Conservation (phyloP, 2,888 invertebrate genomes). For the Sinohyriopsis cumingii region DNA sequence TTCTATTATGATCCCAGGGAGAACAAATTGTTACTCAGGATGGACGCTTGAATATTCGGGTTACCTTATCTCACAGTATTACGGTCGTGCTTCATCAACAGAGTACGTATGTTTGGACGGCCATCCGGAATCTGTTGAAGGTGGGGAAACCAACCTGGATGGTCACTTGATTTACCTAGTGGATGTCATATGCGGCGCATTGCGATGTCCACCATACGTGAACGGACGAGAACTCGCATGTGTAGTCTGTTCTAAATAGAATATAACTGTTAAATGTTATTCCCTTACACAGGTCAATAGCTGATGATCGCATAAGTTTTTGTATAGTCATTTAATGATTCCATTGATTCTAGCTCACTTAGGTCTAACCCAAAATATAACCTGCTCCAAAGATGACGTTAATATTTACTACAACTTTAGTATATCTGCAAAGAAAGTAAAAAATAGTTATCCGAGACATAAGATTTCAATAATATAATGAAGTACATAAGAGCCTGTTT, state of each 20-base stretch:
- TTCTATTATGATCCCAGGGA: constrained; percentile 9
- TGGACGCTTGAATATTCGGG: constrained; percentile 14
- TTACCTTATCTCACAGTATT: constrained; percentile 6
- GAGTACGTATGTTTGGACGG: constrained; percentile 13
- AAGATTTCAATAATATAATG: too few species aligned
- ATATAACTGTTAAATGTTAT: neutral
- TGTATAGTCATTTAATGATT: too few species aligned
- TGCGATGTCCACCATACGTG: constrained; percentile 11
- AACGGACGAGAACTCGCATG: constrained; percentile 8
- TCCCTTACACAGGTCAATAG: too few species aligned
- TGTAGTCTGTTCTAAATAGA: constrained; percentile 13
- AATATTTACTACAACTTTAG: too few species aligned
- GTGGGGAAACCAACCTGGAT: neutral
- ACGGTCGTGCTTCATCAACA: neutral
- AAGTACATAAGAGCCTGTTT: rapidly evolving
- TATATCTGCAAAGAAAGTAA: too few species aligned
- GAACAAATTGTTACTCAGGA: constrained; percentile 10
- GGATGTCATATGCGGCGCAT: too few species aligned
- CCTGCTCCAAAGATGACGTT: too few species aligned
- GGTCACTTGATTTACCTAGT: constrained; percentile 6
- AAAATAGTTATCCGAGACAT: too few species aligned
- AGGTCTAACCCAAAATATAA: too few species aligned
- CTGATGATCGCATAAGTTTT: too few species aligned
- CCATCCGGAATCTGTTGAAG: neutral
- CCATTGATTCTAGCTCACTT: too few species aligned